A percentile compares a stretch with the other conserved stretches of the same genome.
phyloP scores from a whole-genome alignment of 2,113 vertebrate species.

The Alces alces region DNA sequence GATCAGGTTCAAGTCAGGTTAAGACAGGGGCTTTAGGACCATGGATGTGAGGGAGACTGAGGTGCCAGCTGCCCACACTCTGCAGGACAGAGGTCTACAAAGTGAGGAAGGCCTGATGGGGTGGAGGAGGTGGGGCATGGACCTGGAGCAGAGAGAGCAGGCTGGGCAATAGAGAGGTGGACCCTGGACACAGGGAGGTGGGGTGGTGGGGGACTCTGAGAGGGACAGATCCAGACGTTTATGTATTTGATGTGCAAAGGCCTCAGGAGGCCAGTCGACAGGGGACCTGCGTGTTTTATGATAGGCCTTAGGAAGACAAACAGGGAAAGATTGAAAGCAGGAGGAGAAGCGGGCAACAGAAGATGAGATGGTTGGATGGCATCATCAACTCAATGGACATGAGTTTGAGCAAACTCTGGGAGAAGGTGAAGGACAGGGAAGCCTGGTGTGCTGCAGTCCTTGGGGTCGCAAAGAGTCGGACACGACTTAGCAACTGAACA shows the following conservation, averaged over 20 bases:
- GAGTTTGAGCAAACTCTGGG: not conserved
- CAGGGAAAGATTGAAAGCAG: not conserved
- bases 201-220: not conserved
- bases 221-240: not conserved
- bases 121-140: accelerated
- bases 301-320: not conserved
- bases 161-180: not conserved
- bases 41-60: not conserved
- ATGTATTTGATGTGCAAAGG: not conserved
- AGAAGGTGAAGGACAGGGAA: not conserved
- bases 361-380: not conserved
- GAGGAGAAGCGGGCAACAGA: not conserved
- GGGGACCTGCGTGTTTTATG: not conserved
- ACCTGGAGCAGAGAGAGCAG: not conserved
- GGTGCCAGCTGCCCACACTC: accelerated
- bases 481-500: not conserved
- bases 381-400: not conserved
- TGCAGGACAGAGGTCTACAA: not conserved
- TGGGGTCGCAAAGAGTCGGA: not conserved
- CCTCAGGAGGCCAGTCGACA: not conserved
- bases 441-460: not conserved
- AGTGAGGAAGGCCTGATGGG: not conserved
- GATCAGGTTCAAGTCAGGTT: not conserved
- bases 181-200: accelerated
- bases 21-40: no score